Conservation (phyloP, 2,113 vertebrate species). For the Spea multiplicata region DNA sequence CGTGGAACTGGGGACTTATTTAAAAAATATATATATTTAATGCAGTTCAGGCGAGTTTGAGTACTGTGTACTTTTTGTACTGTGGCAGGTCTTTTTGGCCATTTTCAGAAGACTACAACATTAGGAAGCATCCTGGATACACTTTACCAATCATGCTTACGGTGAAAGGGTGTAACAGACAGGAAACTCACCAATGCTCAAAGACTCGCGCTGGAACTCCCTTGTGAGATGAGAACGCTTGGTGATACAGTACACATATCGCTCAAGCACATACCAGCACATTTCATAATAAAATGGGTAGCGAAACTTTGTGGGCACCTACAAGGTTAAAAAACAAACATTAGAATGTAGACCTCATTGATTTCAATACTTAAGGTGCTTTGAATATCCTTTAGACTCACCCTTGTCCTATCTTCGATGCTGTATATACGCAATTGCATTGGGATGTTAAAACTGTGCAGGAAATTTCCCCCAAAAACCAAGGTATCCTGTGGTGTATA, state of each 20-base stretch:
- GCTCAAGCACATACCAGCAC: slow-evolving; percentile 97
- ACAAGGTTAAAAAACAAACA: slow-evolving; percentile 38
- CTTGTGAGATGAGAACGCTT: slow-evolving; percentile 88
- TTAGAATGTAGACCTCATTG: too few relatives aligned
- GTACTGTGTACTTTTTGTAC: too few relatives aligned
- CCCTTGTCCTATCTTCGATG: slow-evolving; percentile 94
- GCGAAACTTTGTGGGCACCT: slow-evolving; percentile 96
- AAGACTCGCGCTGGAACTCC: slow-evolving; percentile 93
- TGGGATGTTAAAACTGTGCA: slow-evolving; percentile 98
- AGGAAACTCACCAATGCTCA: slow-evolving; percentile 82
- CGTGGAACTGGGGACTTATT: too few relatives aligned
- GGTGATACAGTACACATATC: slow-evolving; percentile 93
- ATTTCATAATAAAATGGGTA: slow-evolving; percentile 98
- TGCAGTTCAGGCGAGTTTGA: too few relatives aligned
- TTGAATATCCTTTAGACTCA: slow-evolving; percentile 57
- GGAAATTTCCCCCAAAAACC: slow-evolving; percentile 96
- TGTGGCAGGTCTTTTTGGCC: too few relatives aligned
- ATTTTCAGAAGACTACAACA: too few relatives aligned
- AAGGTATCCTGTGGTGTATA: slow-evolving; percentile 95
- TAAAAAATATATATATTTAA: too few relatives aligned
- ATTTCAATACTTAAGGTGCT: neutral
- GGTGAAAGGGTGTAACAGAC: neutral
- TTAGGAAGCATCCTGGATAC: too few relatives aligned
- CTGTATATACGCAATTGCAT: slow-evolving; percentile 97
- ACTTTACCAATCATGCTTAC: too few relatives aligned